Base-by-base conservation (phyloP, 2,888 invertebrate genomes). In the Rhingia campestris region DNA sequence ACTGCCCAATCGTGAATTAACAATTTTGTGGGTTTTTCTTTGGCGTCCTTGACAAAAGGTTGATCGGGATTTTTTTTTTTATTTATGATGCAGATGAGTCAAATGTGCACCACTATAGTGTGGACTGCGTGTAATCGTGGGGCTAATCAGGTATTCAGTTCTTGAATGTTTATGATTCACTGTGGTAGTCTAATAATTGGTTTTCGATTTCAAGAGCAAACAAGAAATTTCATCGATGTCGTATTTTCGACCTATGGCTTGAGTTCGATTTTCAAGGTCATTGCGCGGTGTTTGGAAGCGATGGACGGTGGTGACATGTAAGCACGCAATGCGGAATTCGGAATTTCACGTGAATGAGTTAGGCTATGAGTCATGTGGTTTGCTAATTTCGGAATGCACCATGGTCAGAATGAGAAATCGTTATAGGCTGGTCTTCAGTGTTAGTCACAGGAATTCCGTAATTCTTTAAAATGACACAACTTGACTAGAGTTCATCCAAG, bases 131-230 rank as follows among this genome's bases (percentile, higher is more conserved):
- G 22, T 22, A 22, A 51, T 49, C 43, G 53, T 67, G 51, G 39
- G 63, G 37, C 67, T 82, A 69, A 79, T 82, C 69, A 82, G 41
- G 67, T 58, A 64, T 77, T 67, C 69, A 63, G 45, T 74, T 82
- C 73, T 82, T 73, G 63, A 67, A 39, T 14, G 12, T 58, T 58
- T 73, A 41, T 82, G 79, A 82, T 63, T 82, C 82, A 82, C 63
- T 37, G 45, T 69, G 14, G 49, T 58, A 41, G 58, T 37, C 30
- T 51, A 49, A 35, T 41, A 51, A 12, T 30, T 33, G 45, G 22
- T 12, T 72, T 51, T 59, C 37, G 6, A 30, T 35, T 76, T 61
- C 67, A 61, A 67, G 53, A 59, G 49, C 49, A 49, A 9, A 49
- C 9, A 32, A 22, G 22, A 22, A 22, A 22, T 22, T 22, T 10